Evolutionary conservation across 1,140 invertebrate species (phyloP), one percentile per base, ranked within the genome.

Genomic region (Colletes gigas): DNA sequence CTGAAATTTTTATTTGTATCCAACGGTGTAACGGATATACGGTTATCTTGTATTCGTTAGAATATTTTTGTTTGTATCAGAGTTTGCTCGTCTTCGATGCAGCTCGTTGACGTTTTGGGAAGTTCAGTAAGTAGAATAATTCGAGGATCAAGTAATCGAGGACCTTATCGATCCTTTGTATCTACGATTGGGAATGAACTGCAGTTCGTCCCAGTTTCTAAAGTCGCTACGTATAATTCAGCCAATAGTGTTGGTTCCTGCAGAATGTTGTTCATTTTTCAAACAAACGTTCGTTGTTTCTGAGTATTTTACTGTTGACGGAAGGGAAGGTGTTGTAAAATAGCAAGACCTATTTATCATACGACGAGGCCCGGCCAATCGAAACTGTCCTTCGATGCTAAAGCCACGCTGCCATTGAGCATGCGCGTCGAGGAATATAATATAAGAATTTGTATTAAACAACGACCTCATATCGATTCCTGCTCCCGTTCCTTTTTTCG

Each of bases 271-370:
- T 68, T 21, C 14, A 0, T 30, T 30, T 30, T 30, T 0, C 39
- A 14, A 8, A 1, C 9, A 9, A 41, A 1, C 47, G 12, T 17
- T n/a, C 5, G 3, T 30, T 65, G 14, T 76, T 14, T 4, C 9
- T 9, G 7, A 41, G 4, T 50, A 39, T 60, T 15, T 41, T 50
- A 1, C 19, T 17, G 3, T 55, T 19, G 21, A 57, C 14, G 73
- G 52, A 52, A 74, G 47, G 44, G 57, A 76, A 63, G 63, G 44
- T 47, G 41, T 41, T 55, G 63, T 14, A 47, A 59, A 76, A 68
- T 10, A 76, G 63, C 39, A 76, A 76, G 63, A 76, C 74, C 74
- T 68, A 76, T 76, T 76, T 76, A 76, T 76, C 63, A 76, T 67
- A 76, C 10, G 54, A 76, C 60, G 73, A 52, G n/a, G 52, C 60